These are phyloP conservation scores for Eciton burchellii DNA, from an alignment of 1,140 invertebrate genomes.

Conservation along the genomic window DNA sequence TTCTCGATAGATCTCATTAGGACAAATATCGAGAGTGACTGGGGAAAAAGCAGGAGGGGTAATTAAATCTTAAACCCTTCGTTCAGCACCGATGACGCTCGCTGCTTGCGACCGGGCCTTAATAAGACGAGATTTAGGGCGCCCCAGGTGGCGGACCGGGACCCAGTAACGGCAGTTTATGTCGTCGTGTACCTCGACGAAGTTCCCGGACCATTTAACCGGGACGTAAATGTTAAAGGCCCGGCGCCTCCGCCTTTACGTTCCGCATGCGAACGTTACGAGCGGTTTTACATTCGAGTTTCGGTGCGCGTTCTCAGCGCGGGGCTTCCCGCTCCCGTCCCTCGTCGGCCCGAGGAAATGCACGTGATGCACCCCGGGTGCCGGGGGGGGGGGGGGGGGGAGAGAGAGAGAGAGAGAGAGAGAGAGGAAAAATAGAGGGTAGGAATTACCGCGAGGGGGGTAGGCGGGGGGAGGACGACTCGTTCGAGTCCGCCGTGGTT, in stretches of 20 bases:
- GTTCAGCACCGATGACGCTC: background rate
- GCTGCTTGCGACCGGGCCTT: constrained; percentile 40
- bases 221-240: constrained; percentile 62
- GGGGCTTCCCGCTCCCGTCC: background rate
- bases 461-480: too few species aligned
- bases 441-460: constrained; percentile 58
- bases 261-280: constrained; percentile 46
- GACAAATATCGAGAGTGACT: background rate
- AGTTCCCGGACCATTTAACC: constrained; percentile 60
- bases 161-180: constrained; percentile 38
- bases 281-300: constrained; percentile 54
- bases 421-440: constrained; percentile 4
- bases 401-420: too few species aligned
- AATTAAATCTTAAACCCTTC: constrained; percentile 37
- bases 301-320: background rate
- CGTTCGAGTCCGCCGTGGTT: constrained; percentile 21
- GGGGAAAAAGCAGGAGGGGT: constrained; percentile 3
- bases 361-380: background rate
- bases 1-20: background rate
- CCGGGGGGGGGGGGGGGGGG: background rate
- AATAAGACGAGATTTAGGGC: constrained; percentile 74
- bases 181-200: background rate
- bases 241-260: constrained; percentile 43
- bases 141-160: constrained; percentile 70
- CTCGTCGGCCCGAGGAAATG: background rate